phyloP scores from a whole-genome alignment of 1,140 invertebrate genomes.

The Laodelphax striatellus region DNA sequence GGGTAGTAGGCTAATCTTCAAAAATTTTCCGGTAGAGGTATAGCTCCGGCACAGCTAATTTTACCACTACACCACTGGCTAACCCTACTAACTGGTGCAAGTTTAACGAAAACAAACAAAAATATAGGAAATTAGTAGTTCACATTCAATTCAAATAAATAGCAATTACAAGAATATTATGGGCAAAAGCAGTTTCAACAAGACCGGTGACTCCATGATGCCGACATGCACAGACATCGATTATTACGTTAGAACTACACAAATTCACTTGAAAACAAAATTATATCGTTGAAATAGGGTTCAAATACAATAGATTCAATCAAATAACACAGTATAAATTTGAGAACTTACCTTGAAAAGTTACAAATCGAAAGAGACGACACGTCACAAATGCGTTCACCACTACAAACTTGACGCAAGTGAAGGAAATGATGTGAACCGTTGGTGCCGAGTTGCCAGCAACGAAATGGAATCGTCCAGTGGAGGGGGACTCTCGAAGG shows the following conservation, averaged over 20 bases:
- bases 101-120: too few relatives aligned
- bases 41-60: too few relatives aligned
- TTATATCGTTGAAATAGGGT: not conserved
- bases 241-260: not conserved
- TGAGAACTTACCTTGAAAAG: not conserved
- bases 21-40: too few relatives aligned
- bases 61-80: too few relatives aligned
- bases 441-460: constrained; percentile 21
- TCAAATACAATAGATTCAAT: not conserved
- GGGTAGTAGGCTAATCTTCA: too few relatives aligned
- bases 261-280: not conserved
- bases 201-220: not conserved
- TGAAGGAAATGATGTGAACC: constrained; percentile 16
- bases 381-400: constrained; percentile 16
- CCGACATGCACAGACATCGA: not conserved
- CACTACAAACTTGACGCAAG: constrained; percentile 21
- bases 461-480: constrained; percentile 31
- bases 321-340: not conserved
- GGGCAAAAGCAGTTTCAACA: not conserved
- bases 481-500: constrained; percentile 21
- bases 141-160: not conserved
- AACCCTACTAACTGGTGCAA: too few relatives aligned
- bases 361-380: constrained; percentile 6
- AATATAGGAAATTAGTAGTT: too few relatives aligned
- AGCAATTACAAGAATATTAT: not conserved